phyloP scores from a whole-genome alignment of 2,797 vertebrate species.

The Sebastes vulpes region DNA sequence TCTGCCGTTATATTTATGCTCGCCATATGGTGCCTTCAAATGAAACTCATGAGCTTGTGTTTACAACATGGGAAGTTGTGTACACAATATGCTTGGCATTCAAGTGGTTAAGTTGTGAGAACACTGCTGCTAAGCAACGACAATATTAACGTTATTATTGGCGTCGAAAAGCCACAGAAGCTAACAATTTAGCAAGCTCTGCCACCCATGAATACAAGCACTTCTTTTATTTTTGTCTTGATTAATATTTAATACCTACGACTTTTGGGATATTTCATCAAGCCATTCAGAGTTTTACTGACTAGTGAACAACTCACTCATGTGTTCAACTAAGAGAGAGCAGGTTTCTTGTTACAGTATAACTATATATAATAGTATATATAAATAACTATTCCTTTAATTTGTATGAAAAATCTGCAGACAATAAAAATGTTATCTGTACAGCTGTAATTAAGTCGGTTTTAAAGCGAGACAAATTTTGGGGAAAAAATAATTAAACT shows the following conservation, averaged over 20 bases:
- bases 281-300: neutral
- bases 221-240: neutral
- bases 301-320: neutral
- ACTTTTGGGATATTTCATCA: neutral
- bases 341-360: neutral
- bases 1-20: too few species aligned
- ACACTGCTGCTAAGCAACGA: too few species aligned
- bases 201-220: neutral
- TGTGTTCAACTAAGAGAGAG: neutral
- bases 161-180: too few species aligned
- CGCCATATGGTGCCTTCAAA: too few species aligned
- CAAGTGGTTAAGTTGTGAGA: too few species aligned
- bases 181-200: too few species aligned
- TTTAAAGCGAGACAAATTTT: neutral
- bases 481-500: neutral
- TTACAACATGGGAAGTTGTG: too few species aligned
- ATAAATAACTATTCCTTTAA: neutral
- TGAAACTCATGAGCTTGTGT: too few species aligned
- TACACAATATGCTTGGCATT: too few species aligned
- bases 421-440: neutral
- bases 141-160: too few species aligned
- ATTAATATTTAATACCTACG: neutral
- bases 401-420: neutral
- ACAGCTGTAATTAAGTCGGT: neutral
- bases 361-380: neutral